Evolutionary conservation across 2,888 invertebrate species (phyloP).

Genomic region (Chironomus tentans): DNA sequence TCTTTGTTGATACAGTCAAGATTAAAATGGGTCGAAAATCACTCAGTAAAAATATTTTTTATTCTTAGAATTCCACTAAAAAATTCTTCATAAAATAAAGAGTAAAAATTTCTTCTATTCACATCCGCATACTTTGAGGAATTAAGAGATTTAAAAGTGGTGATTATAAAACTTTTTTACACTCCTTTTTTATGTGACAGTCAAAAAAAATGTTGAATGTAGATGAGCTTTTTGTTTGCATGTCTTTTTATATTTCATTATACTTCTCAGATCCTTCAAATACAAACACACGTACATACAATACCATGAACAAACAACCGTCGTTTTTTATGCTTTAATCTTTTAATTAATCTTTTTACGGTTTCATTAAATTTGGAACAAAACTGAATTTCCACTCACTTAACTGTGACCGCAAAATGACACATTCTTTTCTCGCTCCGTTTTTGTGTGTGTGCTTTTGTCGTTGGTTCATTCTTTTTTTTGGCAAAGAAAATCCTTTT

Average conservation of each 20-base stretch:
- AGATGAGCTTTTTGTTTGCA: background rate
- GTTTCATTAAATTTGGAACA: conserved; percentile 17
- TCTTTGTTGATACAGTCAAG: too few species aligned
- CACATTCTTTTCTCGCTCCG: background rate
- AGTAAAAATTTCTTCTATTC: too few species aligned
- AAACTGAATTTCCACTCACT: conserved; percentile 14
- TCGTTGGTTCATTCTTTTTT: background rate
- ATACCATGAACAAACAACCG: background rate
- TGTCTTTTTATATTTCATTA: background rate
- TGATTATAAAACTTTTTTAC: conserved; percentile 9
- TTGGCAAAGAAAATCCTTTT: background rate
- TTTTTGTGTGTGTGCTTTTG: too few species aligned
- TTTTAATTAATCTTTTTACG: conserved; percentile 27
- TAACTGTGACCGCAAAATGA: conserved; percentile 7
- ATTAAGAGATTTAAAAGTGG: conserved; percentile 22
- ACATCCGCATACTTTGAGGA: background rate
- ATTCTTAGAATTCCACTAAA: too few species aligned
- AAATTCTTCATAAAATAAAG: too few species aligned
- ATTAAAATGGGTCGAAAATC: too few species aligned
- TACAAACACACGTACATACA: background rate
- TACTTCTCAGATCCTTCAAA: background rate
- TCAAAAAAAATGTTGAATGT: background rate
- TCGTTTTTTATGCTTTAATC: background rate
- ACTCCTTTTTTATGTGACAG: background rate
- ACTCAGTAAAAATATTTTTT: too few species aligned